These are phyloP conservation scores for Catonia carolina DNA, from an alignment of 2,888 invertebrate genomes.

Conservation along the genomic window DNA sequence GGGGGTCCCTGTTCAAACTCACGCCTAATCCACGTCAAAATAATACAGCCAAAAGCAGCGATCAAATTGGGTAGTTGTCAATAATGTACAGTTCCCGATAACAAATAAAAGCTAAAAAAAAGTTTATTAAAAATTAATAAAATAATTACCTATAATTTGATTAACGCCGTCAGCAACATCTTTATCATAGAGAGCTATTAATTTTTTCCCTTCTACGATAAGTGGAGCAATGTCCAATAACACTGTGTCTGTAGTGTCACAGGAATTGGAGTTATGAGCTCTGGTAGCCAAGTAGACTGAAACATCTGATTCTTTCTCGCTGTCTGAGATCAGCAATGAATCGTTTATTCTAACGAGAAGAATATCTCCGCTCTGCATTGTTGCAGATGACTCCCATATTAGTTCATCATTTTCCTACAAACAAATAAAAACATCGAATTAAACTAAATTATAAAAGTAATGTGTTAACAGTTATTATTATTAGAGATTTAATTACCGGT, in stretches of 20 bases:
- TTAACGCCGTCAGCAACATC: constrained; percentile 66
- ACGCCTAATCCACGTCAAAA: too few species aligned
- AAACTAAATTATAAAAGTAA: too few species aligned
- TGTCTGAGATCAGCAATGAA: constrained; percentile 43
- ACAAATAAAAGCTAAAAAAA: too few species aligned
- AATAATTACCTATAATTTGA: constrained; percentile 59
- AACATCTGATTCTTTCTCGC: not conserved
- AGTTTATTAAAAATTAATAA: too few species aligned
- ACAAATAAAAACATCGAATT: too few species aligned
- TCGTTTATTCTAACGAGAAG: constrained; percentile 64
- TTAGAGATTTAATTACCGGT: too few species aligned
- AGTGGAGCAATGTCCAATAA: constrained; percentile 62
- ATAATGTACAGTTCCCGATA: too few species aligned
- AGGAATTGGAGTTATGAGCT: constrained; percentile 62
- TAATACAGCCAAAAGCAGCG: too few species aligned
- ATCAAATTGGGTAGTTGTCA: too few species aligned
- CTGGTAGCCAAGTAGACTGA: constrained; percentile 63
- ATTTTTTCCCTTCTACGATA: constrained; percentile 56
- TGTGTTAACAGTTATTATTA: too few species aligned
- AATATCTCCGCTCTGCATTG: constrained; percentile 65
- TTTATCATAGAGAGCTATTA: constrained; percentile 65
- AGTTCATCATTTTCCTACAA: constrained; percentile 39
- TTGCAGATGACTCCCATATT: constrained; percentile 60
- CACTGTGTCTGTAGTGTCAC: constrained; percentile 63
- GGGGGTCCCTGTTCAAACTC: too few species aligned